Evolutionary conservation across 2,113 vertebrate genomes (phyloP).

Genomic region (Clupea harengus): DNA sequence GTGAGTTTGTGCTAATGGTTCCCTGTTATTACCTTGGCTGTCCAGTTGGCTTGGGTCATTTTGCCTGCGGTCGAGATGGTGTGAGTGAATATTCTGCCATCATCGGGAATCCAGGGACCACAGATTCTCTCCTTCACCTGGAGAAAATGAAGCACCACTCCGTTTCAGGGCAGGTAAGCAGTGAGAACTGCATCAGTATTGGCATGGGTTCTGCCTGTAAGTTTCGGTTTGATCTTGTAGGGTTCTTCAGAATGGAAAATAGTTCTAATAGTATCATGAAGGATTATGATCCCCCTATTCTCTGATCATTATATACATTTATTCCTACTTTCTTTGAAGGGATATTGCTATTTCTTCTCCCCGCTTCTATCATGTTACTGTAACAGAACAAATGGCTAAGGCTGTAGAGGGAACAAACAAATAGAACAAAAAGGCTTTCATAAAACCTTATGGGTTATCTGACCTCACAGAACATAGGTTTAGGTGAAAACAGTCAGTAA

Average conservation of each 20-base stretch:
- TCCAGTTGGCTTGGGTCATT: conserved; percentile 83
- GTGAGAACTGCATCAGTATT: too few relatives aligned
- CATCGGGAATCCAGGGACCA: conserved; percentile 83
- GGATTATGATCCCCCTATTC: too few relatives aligned
- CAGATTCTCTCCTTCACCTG: conserved; percentile 72
- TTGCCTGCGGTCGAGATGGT: conserved; percentile 78
- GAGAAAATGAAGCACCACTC: neutral
- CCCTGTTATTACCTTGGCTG: conserved; percentile 69
- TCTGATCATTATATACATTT: too few relatives aligned
- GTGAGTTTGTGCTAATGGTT: neutral
- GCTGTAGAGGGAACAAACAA: neutral
- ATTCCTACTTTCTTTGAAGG: too few relatives aligned
- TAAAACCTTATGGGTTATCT: neutral
- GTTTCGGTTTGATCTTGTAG: neutral
- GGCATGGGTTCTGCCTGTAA: neutral
- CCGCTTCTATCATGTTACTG: neutral
- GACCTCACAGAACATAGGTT: too few relatives aligned
- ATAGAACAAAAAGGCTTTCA: neutral
- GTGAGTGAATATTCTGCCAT: conserved; percentile 84
- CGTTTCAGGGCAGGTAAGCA: neutral
- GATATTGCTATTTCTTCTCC: too few relatives aligned
- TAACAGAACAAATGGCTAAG: neutral
- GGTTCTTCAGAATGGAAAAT: neutral
- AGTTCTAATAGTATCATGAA: neutral
- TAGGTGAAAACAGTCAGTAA: neutral